These are phyloP conservation scores for Melieria picta DNA, from an alignment of 2,888 invertebrate species.

Conservation along the genomic window DNA sequence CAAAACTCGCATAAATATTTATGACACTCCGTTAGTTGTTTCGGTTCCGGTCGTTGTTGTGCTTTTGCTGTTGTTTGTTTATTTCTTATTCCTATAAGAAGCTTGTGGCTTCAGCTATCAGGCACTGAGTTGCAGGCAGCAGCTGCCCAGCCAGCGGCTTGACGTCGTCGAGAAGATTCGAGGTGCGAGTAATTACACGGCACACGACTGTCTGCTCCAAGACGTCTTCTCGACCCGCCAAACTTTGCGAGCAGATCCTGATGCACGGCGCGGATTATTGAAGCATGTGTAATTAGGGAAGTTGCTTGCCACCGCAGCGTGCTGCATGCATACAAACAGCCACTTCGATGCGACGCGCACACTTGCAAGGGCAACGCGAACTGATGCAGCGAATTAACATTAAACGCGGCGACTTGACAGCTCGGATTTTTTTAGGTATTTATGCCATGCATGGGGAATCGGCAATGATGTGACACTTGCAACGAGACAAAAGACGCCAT, in stretches of 20 bases:
- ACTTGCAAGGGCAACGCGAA: no score
- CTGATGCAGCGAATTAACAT: no score
- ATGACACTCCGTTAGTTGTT: slow-evolving; percentile 49
- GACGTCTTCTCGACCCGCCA: slow-evolving; percentile 10
- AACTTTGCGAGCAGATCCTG: not conserved
- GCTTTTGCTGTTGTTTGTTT: slow-evolving; percentile 16
- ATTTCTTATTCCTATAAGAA: slow-evolving; percentile 18
- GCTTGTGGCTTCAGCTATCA: not conserved
- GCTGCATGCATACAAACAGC: no score
- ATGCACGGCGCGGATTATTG: slow-evolving; percentile 34
- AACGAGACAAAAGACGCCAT: no score
- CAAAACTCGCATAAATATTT: slow-evolving; percentile 65
- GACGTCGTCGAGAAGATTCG: not conserved
- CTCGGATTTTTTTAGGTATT: no score
- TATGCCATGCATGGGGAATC: no score
- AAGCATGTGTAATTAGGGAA: slow-evolving; percentile 38
- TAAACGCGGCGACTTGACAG: no score
- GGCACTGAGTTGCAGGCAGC: no score
- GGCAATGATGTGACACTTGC: no score
- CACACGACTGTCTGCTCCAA: slow-evolving; percentile 19
- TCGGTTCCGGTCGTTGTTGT: slow-evolving; percentile 6
- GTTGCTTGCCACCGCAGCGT: slow-evolving; percentile 10
- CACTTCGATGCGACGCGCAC: no score
- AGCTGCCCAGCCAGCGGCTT: no score
- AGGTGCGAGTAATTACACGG: slow-evolving; percentile 29